A percentile compares a stretch with the other conserved stretches of the same genome.
Evolutionary conservation across 2,797 vertebrate species (phyloP).

Genomic region (Spea hammondii): DNA sequence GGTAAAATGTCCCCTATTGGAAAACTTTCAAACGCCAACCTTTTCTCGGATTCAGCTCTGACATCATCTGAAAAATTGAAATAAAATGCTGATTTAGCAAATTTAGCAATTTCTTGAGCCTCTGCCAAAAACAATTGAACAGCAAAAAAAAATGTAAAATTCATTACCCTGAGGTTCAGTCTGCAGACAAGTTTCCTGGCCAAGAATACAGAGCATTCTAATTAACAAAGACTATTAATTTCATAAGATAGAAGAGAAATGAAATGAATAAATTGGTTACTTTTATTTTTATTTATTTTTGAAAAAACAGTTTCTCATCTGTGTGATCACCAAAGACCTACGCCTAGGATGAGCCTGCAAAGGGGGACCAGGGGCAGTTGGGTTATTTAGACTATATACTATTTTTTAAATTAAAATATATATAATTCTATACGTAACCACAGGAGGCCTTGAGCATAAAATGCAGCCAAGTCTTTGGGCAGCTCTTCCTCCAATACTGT

Average conservation of each 20-base stretch:
- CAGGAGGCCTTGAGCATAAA: too few relatives aligned
- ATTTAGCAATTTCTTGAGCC: not conserved
- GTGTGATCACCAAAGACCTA: not conserved
- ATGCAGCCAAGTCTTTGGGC: too few relatives aligned
- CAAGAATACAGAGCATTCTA: slow-evolving; percentile 24
- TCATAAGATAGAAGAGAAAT: slow-evolving; percentile 8
- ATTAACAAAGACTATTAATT: slow-evolving; percentile 43
- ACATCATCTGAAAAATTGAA: slow-evolving; percentile 35
- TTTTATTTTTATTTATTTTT: slow-evolving; percentile 10
- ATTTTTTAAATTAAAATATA: too few relatives aligned
- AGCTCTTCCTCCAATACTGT: too few relatives aligned
- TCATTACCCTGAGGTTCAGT: slow-evolving; percentile 32
- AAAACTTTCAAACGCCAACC: slow-evolving; percentile 1
- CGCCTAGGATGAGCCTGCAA: not conserved
- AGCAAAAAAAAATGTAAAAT: slow-evolving; percentile 23
- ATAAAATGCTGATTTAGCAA: slow-evolving; percentile 14
- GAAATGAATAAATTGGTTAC: not conserved
- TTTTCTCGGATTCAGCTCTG: slow-evolving; percentile 27
- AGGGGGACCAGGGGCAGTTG: not conserved
- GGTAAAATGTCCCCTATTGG: not conserved
- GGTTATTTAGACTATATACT: too few relatives aligned
- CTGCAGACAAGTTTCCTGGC: slow-evolving; percentile 7
- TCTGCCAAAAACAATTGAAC: slow-evolving; percentile 37
- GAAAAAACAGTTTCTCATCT: not conserved
- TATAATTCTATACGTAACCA: too few relatives aligned